Conservation (phyloP, 2,113 vertebrate species). For the Amphilophus citrinellus region DNA sequence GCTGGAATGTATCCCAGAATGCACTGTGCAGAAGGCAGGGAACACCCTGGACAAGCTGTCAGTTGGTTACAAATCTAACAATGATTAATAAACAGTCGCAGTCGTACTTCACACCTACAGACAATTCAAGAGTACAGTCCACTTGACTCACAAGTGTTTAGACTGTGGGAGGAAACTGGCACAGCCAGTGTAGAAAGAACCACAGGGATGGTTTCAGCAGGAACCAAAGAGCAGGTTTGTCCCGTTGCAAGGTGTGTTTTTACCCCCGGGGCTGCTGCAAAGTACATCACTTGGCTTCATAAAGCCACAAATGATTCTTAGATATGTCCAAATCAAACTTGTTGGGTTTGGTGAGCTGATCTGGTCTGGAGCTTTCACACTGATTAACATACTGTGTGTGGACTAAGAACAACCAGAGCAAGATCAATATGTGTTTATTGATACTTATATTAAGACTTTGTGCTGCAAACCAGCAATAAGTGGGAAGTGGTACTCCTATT, state of each 20-base stretch:
- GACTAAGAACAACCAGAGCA: not conserved
- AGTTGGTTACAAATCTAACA: constrained; percentile 50
- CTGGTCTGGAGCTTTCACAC: not conserved
- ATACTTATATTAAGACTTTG: not conserved
- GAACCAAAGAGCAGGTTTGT: constrained; percentile 3
- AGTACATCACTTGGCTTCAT: constrained; percentile 5
- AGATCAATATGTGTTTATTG: not conserved
- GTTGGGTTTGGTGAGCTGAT: not conserved
- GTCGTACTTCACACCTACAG: constrained; percentile 50
- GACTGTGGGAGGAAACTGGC: constrained; percentile 39
- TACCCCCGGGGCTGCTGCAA: not conserved
- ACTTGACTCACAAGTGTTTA: constrained; percentile 52
- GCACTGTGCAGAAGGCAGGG: constrained; percentile 62
- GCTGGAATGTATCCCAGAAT: constrained; percentile 65
- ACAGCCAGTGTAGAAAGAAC: constrained; percentile 21
- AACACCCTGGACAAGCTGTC: constrained; percentile 57
- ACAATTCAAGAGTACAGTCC: constrained; percentile 28
- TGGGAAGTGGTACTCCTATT: not conserved
- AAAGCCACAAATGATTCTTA: not conserved
- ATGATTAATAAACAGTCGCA: constrained; percentile 54
- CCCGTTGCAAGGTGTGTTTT: constrained; percentile 5
- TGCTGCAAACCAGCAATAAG: not conserved
- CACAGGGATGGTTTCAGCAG: constrained; percentile 9
- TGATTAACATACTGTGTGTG: not conserved
- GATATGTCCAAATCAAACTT: not conserved